A percentile compares a stretch with the other conserved stretches of the same genome.
These are phyloP conservation scores for Zaprionus lineosus DNA, from an alignment of 2,888 invertebrate species.

Conservation along the genomic window DNA sequence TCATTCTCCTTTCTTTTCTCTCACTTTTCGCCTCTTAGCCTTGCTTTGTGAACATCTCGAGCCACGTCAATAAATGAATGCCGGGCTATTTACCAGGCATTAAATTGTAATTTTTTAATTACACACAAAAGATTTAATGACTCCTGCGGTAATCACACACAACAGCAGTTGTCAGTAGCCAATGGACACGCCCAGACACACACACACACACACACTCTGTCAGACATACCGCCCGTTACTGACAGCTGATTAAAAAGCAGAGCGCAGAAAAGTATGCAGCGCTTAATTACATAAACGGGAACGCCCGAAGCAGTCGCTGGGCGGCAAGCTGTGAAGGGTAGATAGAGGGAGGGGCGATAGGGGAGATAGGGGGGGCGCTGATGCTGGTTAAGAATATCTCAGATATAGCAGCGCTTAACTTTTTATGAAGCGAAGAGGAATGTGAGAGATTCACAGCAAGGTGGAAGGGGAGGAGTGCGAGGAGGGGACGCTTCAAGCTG, in stretches of 20 bases:
- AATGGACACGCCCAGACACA: slow-evolving; percentile 2
- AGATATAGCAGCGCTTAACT: slow-evolving; percentile 23
- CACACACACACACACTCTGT: not conserved
- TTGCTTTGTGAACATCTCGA: slow-evolving; percentile 6
- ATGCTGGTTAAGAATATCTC: slow-evolving; percentile 17
- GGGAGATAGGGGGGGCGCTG: slow-evolving; percentile 16
- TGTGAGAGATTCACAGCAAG: not conserved
- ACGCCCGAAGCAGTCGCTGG: slow-evolving; percentile 45
- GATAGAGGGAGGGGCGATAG: slow-evolving; percentile 23
- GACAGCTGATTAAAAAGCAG: slow-evolving; percentile 57
- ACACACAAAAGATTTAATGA: slow-evolving; percentile 74
- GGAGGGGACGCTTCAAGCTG: slow-evolving; percentile 25
- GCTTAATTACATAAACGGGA: slow-evolving; percentile 71
- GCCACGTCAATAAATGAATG: slow-evolving; percentile 62
- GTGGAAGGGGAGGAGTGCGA: not conserved
- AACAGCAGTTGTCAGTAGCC: slow-evolving; percentile 51
- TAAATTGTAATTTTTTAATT: slow-evolving; percentile 78
- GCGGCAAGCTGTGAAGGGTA: too few relatives aligned
- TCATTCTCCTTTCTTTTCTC: not conserved
- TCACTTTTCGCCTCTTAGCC: slow-evolving; percentile 14
- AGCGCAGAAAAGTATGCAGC: slow-evolving; percentile 58
- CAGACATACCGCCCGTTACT: slow-evolving; percentile 17
- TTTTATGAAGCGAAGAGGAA: not conserved
- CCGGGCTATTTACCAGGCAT: slow-evolving; percentile 61
- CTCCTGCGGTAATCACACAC: slow-evolving; percentile 65